phyloP scores from a whole-genome alignment of 2,113 vertebrate species.

The Esox niger region DNA sequence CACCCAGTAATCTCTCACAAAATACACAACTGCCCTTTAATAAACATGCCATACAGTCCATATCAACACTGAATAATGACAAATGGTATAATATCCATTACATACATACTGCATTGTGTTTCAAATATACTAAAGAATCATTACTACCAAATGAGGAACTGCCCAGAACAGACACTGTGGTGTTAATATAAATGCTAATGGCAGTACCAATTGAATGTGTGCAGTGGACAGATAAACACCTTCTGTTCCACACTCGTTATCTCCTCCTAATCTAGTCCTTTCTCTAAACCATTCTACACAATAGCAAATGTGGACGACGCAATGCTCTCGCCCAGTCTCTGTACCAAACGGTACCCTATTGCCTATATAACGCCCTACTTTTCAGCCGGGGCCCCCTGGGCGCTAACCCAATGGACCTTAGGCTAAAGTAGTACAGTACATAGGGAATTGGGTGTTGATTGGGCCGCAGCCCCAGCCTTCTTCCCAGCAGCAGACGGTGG shows the following conservation, averaged over 20 bases:
- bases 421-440: too few species aligned
- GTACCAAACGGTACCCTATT: too few species aligned
- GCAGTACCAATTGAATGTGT: conserved; percentile 1
- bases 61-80: background rate
- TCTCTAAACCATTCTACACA: background rate
- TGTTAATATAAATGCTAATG: background rate
- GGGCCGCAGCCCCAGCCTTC: background rate
- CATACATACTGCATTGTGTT: too few species aligned
- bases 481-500: too few species aligned
- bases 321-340: conserved; percentile 9
- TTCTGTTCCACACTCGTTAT: conserved; percentile 5
- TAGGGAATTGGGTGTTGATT: too few species aligned
- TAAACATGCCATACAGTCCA: background rate
- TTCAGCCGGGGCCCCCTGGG: too few species aligned
- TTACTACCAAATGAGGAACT: too few species aligned
- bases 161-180: background rate
- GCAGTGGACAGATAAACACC: conserved; percentile 17
- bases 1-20: background rate
- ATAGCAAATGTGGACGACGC: conserved; percentile 24
- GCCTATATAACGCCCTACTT: too few species aligned
- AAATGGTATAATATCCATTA: too few species aligned
- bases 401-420: too few species aligned
- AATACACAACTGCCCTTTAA: background rate
- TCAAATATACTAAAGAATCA: too few species aligned
- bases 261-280: conserved; percentile 8